Evolutionary conservation across 2,113 vertebrate genomes (phyloP).

Genomic region (Ellobius talpinus): DNA sequence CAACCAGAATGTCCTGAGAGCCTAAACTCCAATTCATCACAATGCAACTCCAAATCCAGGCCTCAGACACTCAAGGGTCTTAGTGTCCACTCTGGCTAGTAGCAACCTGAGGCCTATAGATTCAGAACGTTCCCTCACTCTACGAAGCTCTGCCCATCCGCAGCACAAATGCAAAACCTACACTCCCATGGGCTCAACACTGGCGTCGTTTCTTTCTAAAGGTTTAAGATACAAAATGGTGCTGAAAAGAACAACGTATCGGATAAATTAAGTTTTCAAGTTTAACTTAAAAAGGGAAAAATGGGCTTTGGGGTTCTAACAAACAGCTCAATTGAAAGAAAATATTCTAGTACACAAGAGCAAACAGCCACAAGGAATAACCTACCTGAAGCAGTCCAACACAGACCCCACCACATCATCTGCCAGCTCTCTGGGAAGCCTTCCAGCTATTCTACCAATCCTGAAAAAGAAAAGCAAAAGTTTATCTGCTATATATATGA

Average conservation of each 20-base stretch:
- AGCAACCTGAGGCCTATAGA: background rate
- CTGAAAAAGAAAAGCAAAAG: slow-evolving; percentile 81
- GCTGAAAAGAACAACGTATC: background rate
- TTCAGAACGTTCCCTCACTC: background rate
- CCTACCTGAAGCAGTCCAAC: slow-evolving; percentile 96
- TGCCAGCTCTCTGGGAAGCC: slow-evolving; percentile 95
- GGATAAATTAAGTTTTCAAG: background rate
- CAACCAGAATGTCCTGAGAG: background rate
- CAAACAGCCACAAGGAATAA: background rate
- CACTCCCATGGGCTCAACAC: too few species aligned
- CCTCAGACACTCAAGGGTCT: background rate
- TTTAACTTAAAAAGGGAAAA: background rate
- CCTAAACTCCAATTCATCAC: background rate
- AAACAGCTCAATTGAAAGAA: background rate
- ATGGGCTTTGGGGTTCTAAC: background rate
- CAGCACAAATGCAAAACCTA: too few species aligned
- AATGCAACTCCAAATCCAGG: background rate
- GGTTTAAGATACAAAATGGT: background rate
- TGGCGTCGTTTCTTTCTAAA: background rate
- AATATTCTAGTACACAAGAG: rapidly evolving
- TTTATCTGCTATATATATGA: background rate
- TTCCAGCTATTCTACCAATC: slow-evolving; percentile 95
- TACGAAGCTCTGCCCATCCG: background rate
- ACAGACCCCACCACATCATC: slow-evolving; percentile 98
- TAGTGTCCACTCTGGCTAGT: background rate